Percentiles rank a stretch among this genome's conserved stretches.
Conservation (phyloP, 2,797 vertebrate genomes). For the Malacoraja senta region DNA sequence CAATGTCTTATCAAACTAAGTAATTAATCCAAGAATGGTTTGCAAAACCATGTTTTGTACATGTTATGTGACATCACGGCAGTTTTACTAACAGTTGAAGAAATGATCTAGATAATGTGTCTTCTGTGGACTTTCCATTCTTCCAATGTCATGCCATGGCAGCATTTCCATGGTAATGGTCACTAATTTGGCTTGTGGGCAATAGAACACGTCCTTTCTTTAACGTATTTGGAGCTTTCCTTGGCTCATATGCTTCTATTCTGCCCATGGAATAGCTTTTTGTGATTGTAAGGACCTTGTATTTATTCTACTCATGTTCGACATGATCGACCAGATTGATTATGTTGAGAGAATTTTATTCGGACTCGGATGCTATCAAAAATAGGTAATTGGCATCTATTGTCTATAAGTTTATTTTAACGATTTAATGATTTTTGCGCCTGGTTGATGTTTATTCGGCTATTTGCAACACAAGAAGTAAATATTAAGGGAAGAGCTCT, state of each 20-base stretch:
- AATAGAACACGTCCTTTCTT: background rate
- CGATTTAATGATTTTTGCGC: background rate
- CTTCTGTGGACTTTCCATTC: background rate
- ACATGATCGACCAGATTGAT: background rate
- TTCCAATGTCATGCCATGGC: background rate
- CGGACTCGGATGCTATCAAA: too few species aligned
- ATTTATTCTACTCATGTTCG: background rate
- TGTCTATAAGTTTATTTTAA: background rate
- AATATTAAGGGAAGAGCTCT: background rate
- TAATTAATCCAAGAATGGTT: background rate
- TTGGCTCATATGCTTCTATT: background rate
- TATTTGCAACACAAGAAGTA: background rate
- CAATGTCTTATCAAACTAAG: background rate
- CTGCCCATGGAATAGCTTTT: background rate
- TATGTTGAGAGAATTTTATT: background rate
- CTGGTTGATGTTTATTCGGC: too few species aligned
- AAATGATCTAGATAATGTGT: background rate
- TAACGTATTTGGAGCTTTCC: background rate
- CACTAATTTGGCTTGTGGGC: background rate
- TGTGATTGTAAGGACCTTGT: background rate
- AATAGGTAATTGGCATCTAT: background rate
- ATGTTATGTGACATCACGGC: background rate
- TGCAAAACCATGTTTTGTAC: background rate
- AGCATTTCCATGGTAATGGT: background rate
- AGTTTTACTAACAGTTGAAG: background rate